Evolutionary conservation across 2,797 vertebrate species (phyloP), one percentile per base, ranked within the genome.

Genomic region (Atherinosoma microstoma): DNA sequence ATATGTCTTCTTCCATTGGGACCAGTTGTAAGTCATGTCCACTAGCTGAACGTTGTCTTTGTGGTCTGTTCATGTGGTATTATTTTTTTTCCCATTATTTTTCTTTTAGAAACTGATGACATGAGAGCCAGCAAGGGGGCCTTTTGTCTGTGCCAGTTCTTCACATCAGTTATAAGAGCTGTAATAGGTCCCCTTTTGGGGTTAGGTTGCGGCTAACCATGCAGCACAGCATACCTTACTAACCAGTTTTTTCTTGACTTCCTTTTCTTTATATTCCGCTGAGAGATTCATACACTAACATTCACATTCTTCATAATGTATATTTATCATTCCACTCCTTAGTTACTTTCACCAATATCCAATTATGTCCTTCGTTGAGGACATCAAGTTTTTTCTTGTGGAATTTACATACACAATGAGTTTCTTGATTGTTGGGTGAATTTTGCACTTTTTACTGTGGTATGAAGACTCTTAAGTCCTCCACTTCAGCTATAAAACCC

Each of bases 381-480:
- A 47, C 20, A 18, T 18, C 15, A 45, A 20, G 42, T 58, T 8
- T 40, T 60, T 77, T 64, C 35, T 27, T 57, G 27, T 53, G 34
- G 24, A 38, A 9, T 65, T 70, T 65, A 45, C n/a, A 71, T 49
- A 66, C 8, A 29, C 56, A 69, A 75, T 60, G 47, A 54, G 12
- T 69, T 58, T 79, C 42, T 70, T 32, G 15, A 32, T 64, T 82
- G 42, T 45, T 70, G 3, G 42, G 51, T 73, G 29, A 58, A 69
- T 82, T 47, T 27, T 27, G 35, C 36, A 36, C 40, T 15, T 84
- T 80, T 45, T 47, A 57, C 20, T 35, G 36, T 45, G 45, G 58
- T 63, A n/a, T 62, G 49, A 69, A 29, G 62, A 70, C 57, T 71
- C 56, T 35, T 75, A 81, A 80, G 35, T 78, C 75, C 65, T 67